A percentile compares a stretch with the other conserved stretches of the same genome.
phyloP scores from a whole-genome alignment of 2,888 invertebrate species.

The Pachliopta kotzebuea region DNA sequence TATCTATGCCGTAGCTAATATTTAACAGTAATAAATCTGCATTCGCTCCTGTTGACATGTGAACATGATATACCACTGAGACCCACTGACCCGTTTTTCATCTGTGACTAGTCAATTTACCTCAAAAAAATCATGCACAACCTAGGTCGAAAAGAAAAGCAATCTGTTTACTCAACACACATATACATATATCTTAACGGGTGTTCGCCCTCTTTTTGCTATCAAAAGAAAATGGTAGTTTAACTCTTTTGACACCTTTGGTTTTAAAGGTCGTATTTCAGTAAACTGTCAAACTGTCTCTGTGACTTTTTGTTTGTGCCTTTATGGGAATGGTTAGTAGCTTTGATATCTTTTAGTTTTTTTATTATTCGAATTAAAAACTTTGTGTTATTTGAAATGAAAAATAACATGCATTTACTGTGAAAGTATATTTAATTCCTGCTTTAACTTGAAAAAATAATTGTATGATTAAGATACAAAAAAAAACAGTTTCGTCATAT shows the following conservation, averaged over 20 bases:
- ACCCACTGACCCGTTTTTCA: constrained; percentile 76
- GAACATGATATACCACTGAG: constrained; percentile 71
- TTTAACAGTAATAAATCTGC: constrained; percentile 16
- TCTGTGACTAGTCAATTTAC: constrained; percentile 75
- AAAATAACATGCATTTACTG: too few species aligned
- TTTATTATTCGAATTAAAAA: background rate
- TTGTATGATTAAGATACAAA: background rate
- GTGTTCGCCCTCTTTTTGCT: constrained; percentile 60
- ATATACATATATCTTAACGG: constrained; percentile 61
- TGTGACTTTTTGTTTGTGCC: constrained; percentile 43
- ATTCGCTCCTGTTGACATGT: constrained; percentile 67
- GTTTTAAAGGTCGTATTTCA: constrained; percentile 56
- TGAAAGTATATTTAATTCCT: background rate
- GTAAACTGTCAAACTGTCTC: constrained; percentile 40
- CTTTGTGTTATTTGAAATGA: too few species aligned
- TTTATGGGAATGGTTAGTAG: constrained; percentile 52
- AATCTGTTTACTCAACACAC: constrained; percentile 74
- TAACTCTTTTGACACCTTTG: constrained; percentile 56
- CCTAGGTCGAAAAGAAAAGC: constrained; percentile 68
- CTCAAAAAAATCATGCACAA: constrained; percentile 69
- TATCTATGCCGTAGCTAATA: too few species aligned
- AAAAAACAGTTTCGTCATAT: too few species aligned
- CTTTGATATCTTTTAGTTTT: constrained; percentile 32
- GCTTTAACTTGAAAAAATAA: background rate
- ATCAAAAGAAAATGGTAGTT: constrained; percentile 53